Base-by-base conservation (phyloP, 2,113 vertebrate species). In the Circaetus gallicus region DNA sequence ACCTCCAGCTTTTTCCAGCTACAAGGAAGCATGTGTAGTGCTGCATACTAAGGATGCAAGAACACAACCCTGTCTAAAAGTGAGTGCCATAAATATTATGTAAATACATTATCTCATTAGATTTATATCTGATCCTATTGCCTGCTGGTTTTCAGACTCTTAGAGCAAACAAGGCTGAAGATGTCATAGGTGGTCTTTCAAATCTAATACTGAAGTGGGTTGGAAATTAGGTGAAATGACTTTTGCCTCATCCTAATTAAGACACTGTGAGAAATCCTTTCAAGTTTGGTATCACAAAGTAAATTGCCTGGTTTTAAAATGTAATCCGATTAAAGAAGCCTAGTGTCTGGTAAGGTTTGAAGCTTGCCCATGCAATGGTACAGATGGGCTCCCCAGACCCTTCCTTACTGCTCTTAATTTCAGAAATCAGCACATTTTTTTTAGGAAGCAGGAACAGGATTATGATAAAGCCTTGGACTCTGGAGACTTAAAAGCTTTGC, bases 71-170 rank as follows among this genome's bases (percentile, higher is more conserved):
- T 63, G 43, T 69, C 80, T 90, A 50, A 52, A 49, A 92, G 50
- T 4, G 63, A 88, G 82, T 56, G 94, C 80, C 91, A 89, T 95
- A 86, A 96, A 95, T 96, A 89, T 91, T n/a, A 40, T 76, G 81
- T 89, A 92, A 93, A 91, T 94, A 74, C 72, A 59, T 96, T 89
- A 90, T 95, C 93, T 97, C 95, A 69, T 95, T 84, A 91, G 92
- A 89, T 92, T 95, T 86, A 45, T 92, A 86, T 84, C 94, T 96
- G 62, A 92, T 91, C 86, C 86, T 2, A 0, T 56, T 89, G 77
- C 80, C 72, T 78, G 80, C 80, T 74, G 42, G 20, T 90, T 62
- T 78, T 63, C 90, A 96, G 91, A 5, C 42, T 91, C 53, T 66
- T 52, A 5, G 24, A 52, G 80, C 9, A 14, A 82, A 80, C 67